Conservation (phyloP, 2,888 invertebrate species). For the Sarcophaga caerulescens region DNA sequence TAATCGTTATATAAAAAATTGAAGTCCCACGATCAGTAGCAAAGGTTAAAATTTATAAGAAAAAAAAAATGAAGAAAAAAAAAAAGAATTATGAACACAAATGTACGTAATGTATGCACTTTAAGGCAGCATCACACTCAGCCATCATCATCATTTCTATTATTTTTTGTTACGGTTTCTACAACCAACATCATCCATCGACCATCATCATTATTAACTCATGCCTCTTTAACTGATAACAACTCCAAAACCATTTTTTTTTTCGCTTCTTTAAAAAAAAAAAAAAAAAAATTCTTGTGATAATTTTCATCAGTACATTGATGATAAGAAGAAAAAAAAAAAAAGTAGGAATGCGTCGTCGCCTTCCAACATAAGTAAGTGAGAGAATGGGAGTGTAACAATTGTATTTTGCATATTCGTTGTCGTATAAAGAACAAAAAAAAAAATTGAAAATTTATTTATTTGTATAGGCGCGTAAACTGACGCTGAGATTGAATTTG, state of each 20-base stretch:
- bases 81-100: not conserved
- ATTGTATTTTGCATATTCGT: conserved; percentile 16
- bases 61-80: not conserved
- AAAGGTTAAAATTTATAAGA: not conserved
- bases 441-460: conserved; percentile 43
- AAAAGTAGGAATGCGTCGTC: not conserved
- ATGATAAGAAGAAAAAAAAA: not conserved
- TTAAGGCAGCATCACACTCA: not conserved
- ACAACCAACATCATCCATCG: conserved; percentile 6
- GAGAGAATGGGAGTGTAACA: too few relatives aligned
- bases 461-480: conserved; percentile 31
- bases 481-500: conserved; percentile 55
- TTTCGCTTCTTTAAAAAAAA: conserved; percentile 13
- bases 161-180: not conserved
- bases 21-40: not conserved
- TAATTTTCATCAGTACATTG: conserved; percentile 18
- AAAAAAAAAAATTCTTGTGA: conserved; percentile 13
- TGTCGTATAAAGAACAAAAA: not conserved
- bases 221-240: conserved; percentile 7
- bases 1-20: too few relatives aligned
- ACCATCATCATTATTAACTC: not conserved
- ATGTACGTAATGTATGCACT: not conserved
- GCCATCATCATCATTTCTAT: not conserved
- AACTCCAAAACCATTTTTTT: conserved; percentile 15
- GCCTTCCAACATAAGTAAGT: too few relatives aligned